Conservation (phyloP, 1,140 invertebrate genomes). For the Hyphantria cunea region DNA sequence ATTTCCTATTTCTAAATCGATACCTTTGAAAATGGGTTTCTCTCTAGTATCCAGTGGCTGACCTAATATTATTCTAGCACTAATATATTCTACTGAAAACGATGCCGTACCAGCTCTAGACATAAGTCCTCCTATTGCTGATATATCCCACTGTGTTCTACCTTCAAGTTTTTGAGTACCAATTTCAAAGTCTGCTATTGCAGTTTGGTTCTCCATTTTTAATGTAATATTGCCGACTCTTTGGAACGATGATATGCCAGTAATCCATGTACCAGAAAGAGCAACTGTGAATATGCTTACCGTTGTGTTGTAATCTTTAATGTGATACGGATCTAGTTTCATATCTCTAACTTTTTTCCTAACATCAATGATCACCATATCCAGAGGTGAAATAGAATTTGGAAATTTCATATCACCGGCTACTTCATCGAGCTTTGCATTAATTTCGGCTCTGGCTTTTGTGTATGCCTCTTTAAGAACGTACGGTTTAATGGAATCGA, state of each 20-base stretch:
- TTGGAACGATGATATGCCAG: conserved; percentile 90
- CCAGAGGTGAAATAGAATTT: conserved; percentile 92
- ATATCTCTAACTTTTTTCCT: conserved; percentile 87
- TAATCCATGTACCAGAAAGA: conserved; percentile 89
- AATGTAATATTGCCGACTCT: conserved; percentile 90
- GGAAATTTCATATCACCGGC: conserved; percentile 88
- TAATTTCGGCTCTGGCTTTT: conserved; percentile 85
- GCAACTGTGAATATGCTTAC: conserved; percentile 86
- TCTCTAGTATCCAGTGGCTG: conserved; percentile 90
- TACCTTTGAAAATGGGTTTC: conserved; percentile 85
- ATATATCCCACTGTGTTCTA: conserved; percentile 89
- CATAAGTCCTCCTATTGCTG: conserved; percentile 85
- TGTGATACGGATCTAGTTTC: conserved; percentile 88
- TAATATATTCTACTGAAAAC: conserved; percentile 90
- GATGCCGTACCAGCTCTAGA: conserved; percentile 87
- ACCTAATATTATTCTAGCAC: conserved; percentile 84
- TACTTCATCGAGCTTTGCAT: conserved; percentile 85
- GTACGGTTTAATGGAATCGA: conserved; percentile 92
- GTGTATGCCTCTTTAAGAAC: conserved; percentile 89
- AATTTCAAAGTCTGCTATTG: conserved; percentile 86
- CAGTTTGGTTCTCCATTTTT: conserved; percentile 87
- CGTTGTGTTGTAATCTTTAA: conserved; percentile 87
- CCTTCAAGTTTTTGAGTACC: conserved; percentile 90
- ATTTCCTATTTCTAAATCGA: conserved; percentile 91
- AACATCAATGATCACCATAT: conserved; percentile 89